These are phyloP conservation scores for Gortyna flavago DNA, from an alignment of 2,888 invertebrate species.

Conservation along the genomic window DNA sequence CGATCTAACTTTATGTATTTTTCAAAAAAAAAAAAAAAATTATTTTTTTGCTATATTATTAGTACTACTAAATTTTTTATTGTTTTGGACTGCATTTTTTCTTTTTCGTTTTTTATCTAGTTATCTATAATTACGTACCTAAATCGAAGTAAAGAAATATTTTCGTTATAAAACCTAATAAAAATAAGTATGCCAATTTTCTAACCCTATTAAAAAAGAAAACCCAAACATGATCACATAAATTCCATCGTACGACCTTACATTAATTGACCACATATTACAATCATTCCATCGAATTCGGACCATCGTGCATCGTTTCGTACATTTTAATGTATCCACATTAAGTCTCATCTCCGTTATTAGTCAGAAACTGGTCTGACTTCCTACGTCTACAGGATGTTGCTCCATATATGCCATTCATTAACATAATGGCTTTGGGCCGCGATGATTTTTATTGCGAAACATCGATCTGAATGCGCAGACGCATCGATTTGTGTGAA, in stretches of 20 bases:
- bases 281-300: conserved; percentile 80
- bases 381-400: conserved; percentile 87
- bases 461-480: conserved; percentile 74
- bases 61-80: background rate
- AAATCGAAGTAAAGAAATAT: background rate
- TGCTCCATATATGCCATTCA: conserved; percentile 87
- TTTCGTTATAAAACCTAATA: background rate
- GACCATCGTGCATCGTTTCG: conserved; percentile 52
- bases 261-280: conserved; percentile 79
- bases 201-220: conserved; percentile 38
- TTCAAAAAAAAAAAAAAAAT: too few relatives aligned
- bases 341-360: conserved; percentile 83
- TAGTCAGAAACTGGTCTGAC: conserved; percentile 85
- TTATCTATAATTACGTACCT: too few relatives aligned
- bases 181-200: conserved; percentile 17
- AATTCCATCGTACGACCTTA: conserved; percentile 69
- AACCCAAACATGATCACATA: conserved; percentile 23
- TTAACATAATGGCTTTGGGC: conserved; percentile 82
- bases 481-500: conserved; percentile 55
- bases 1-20: background rate
- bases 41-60: background rate
- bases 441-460: conserved; percentile 81
- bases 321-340: conserved; percentile 67
- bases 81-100: background rate
- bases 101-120: background rate